phyloP scores from a whole-genome alignment of 1,140 invertebrate species.

The Apis laboriosa region DNA sequence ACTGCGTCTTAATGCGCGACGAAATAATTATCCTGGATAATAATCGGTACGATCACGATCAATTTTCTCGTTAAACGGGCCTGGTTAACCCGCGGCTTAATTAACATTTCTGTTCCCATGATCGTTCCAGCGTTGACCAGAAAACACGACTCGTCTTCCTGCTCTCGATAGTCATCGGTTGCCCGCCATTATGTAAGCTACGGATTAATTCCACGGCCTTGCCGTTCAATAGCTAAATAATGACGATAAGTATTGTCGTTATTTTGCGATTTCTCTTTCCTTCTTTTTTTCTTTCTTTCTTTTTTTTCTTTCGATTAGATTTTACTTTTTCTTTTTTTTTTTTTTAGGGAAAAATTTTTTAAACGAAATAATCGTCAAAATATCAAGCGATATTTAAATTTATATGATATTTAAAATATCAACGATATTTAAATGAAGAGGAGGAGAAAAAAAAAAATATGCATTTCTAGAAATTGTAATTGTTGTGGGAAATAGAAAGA shows the following conservation, averaged over 20 bases:
- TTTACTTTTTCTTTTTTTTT: not conserved
- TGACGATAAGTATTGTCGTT: constrained; percentile 23
- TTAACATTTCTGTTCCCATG: constrained; percentile 49
- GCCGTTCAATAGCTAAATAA: constrained; percentile 70
- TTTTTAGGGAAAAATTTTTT: not conserved
- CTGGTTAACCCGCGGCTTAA: constrained; percentile 25
- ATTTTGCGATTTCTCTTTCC: not conserved
- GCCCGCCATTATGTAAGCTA: constrained; percentile 67
- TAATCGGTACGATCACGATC: constrained; percentile 4
- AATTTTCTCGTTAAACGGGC: constrained; percentile 6
- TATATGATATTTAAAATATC: too few relatives aligned
- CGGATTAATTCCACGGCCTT: constrained; percentile 72
- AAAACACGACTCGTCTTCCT: constrained; percentile 28
- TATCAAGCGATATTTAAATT: too few relatives aligned
- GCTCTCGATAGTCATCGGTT: constrained; percentile 49
- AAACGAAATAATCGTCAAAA: too few relatives aligned
- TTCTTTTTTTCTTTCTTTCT: not conserved
- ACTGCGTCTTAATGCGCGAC: not conserved
- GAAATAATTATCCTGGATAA: constrained; percentile 9
- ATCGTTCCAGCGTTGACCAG: constrained; percentile 7
- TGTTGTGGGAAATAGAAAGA: too few relatives aligned
- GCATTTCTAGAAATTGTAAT: too few relatives aligned
- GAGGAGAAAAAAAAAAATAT: too few relatives aligned
- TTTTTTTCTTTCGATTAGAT: not conserved
- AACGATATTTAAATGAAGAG: too few relatives aligned